phyloP scores from a whole-genome alignment of 2,888 invertebrate species.

The Embidobia sp. region DNA sequence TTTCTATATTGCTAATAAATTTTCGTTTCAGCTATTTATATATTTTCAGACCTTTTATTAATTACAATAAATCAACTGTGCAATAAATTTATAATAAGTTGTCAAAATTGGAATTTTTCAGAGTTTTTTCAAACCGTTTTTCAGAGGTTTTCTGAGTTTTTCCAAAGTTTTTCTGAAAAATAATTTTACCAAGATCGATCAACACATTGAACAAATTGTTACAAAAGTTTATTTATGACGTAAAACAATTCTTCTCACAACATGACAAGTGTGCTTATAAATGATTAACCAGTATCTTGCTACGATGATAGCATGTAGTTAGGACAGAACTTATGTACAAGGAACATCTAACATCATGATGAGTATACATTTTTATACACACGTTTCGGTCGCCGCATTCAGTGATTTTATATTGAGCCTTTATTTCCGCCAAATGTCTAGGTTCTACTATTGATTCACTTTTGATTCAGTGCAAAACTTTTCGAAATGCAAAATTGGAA shows the following conservation, averaged over 20 bases:
- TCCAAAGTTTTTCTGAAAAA: too few relatives aligned
- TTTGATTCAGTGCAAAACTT: conserved; percentile 35
- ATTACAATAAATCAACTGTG: too few relatives aligned
- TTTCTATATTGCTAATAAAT: too few relatives aligned
- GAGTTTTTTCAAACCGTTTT: too few relatives aligned
- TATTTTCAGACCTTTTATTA: too few relatives aligned
- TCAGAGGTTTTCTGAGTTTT: too few relatives aligned
- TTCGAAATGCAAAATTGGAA: conserved; percentile 33
- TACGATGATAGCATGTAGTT: conserved; percentile 49
- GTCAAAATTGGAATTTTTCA: too few relatives aligned
- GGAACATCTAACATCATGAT: conserved; percentile 60
- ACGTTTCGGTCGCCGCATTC: conserved; percentile 41
- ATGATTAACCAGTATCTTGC: conserved; percentile 28
- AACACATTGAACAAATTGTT: too few relatives aligned
- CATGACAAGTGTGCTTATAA: conserved; percentile 31
- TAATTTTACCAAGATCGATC: too few relatives aligned
- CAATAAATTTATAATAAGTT: too few relatives aligned
- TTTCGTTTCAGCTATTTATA: too few relatives aligned
- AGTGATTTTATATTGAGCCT: conserved; percentile 53
- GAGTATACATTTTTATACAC: conserved; percentile 55
- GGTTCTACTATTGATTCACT: conserved; percentile 8
- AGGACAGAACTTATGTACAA: conserved; percentile 52
- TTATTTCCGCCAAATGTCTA: conserved; percentile 39
- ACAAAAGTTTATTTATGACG: neutral
- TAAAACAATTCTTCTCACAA: conserved; percentile 15